Evolutionary conservation across 2,113 vertebrate species (phyloP), one percentile per base, ranked within the genome.

Genomic region (Dromaius novaehollandiae): DNA sequence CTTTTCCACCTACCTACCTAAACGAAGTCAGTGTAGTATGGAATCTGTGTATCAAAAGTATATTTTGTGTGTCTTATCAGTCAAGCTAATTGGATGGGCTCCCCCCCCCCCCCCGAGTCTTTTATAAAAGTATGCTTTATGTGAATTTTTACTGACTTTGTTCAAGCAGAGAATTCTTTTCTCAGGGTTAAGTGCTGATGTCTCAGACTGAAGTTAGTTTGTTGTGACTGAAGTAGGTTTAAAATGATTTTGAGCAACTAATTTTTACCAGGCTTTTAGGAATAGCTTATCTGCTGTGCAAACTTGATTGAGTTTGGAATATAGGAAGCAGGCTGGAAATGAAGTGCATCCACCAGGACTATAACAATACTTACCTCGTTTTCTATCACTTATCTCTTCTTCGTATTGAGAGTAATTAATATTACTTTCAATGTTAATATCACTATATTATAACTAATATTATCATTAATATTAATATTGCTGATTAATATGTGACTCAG

Each of bases 181-280:
- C 40, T 81, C 6, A 2, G 42, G 44, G 74, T 82, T 82, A 53
- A 73, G 53, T 38, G 40, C 92, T 95, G 85, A 73, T 69, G n/a
- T 76, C 53, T 93, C 50, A 86, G 42, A 42, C 79, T 89, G 70
- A 74, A 66, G 66, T 95, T 96, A 77, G 90, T 82, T 32, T 66
- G 18, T 32, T 82, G 53, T 0, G 5, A 60, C 7, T 60, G 71
- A 55, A 77, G 18, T 15, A 13, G 38, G 7, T 82, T 79, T 65
- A 13, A 76, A 26, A 80, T 53, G 18, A 40, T n/a, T 40, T 61
- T 38, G 69, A 82, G 53, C 15, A 58, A 32, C 30, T 79, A 13
- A 69, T 71, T 82, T 68, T 36, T 63, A 3, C 50, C 77, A 86
- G 75, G 34, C 22, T 60, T 90, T 88, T 77, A 86, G 44, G 34